A percentile compares a stretch with the other conserved stretches of the same genome.
Evolutionary conservation across 2,888 invertebrate genomes (phyloP).

Genomic region (Sesia bembeciformis): DNA sequence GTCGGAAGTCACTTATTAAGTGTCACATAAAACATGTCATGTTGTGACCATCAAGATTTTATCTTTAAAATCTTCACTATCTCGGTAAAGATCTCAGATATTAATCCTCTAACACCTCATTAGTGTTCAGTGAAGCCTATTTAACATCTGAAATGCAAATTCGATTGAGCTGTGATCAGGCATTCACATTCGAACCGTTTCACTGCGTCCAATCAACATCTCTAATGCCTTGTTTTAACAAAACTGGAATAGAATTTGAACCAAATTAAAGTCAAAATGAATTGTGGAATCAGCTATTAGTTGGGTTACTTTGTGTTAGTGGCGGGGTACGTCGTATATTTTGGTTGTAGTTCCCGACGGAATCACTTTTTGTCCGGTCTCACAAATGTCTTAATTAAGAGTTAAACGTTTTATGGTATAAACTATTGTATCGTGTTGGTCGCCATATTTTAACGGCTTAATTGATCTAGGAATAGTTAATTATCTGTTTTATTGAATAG

Average conservation of each 20-base stretch:
- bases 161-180: conserved; percentile 44
- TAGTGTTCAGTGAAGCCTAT: conserved; percentile 46
- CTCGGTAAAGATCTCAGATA: conserved; percentile 45
- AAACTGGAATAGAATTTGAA: conserved; percentile 32
- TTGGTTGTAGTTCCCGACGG: conserved; percentile 33
- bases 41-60: conserved; percentile 31
- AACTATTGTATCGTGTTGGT: conserved; percentile 35
- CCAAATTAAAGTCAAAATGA: conserved; percentile 30
- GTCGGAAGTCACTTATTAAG: conserved; percentile 51
- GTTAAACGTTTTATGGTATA: conserved; percentile 37
- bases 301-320: conserved; percentile 43
- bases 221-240: conserved; percentile 38
- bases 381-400: conserved; percentile 59
- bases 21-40: conserved; percentile 16
- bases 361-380: conserved; percentile 35
- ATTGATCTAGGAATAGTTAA: background rate
- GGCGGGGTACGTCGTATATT: conserved; percentile 40
- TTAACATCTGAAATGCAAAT: conserved; percentile 67
- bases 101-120: conserved; percentile 69
- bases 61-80: conserved; percentile 51
- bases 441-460: conserved; percentile 19
- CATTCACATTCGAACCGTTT: conserved; percentile 44
- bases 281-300: conserved; percentile 42
- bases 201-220: conserved; percentile 47
- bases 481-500: no score